These are phyloP conservation scores for Rhinoraja longicauda DNA, from an alignment of 2,797 vertebrate genomes.

Conservation along the genomic window DNA sequence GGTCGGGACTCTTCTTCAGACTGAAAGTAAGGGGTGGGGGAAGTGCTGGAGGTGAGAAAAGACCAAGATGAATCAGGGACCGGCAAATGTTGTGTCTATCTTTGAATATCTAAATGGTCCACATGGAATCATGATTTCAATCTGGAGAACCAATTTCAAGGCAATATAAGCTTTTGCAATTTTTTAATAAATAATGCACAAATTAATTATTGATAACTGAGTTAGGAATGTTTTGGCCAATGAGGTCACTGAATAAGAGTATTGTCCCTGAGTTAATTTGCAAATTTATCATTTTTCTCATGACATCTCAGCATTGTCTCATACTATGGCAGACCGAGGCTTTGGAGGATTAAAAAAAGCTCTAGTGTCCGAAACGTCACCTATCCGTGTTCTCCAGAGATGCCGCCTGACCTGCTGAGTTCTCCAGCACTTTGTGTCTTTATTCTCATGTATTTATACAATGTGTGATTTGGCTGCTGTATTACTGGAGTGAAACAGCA, in stretches of 20 bases:
- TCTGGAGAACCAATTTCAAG: not conserved
- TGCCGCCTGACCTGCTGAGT: too few relatives aligned
- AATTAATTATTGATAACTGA: not conserved
- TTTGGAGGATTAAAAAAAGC: too few relatives aligned
- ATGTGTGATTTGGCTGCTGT: not conserved
- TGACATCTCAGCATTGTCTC: not conserved
- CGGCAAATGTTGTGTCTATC: too few relatives aligned
- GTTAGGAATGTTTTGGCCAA: not conserved
- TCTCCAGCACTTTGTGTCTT: too few relatives aligned
- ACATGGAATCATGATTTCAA: not conserved
- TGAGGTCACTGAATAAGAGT: not conserved
- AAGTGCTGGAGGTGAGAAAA: too few relatives aligned
- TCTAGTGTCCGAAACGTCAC: too few relatives aligned
- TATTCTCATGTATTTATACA: not conserved
- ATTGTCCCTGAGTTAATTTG: not conserved
- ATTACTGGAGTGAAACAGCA: not conserved
- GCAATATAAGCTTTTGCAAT: not conserved
- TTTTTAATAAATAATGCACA: not conserved
- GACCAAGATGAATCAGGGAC: too few relatives aligned
- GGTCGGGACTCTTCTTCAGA: too few relatives aligned
- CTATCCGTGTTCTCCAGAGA: too few relatives aligned
- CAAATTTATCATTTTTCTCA: not conserved
- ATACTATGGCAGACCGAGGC: too few relatives aligned
- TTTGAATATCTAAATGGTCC: not conserved
- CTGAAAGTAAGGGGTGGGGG: too few relatives aligned